A percentile compares a stretch with the other conserved stretches of the same genome.
phyloP scores from a whole-genome alignment of 2,113 vertebrate species.

The Engystomops pustulosus region DNA sequence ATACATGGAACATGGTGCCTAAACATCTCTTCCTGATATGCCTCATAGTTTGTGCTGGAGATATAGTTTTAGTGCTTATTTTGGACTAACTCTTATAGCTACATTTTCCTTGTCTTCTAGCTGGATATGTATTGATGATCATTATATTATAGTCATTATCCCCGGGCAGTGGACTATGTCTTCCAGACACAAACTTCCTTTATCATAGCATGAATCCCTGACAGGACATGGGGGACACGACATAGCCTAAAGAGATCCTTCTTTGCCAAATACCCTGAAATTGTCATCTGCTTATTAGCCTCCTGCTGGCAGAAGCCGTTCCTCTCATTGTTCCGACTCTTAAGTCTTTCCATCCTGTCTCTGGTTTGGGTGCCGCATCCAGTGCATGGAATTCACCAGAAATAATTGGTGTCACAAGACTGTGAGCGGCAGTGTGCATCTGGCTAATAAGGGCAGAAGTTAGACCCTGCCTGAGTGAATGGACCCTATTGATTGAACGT shows the following conservation, averaged over 20 bases:
- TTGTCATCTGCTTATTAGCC: constrained; percentile 69
- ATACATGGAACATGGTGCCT: not conserved
- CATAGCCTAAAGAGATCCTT: constrained; percentile 63
- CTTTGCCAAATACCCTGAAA: constrained; percentile 63
- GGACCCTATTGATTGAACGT: constrained; percentile 63
- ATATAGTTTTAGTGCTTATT: not conserved
- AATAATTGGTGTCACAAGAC: constrained; percentile 63
- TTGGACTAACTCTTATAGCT: no score
- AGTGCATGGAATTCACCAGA: constrained; percentile 51
- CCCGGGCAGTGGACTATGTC: constrained; percentile 61
- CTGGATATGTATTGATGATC: not conserved
- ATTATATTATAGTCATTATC: not conserved
- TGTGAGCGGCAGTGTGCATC: constrained; percentile 63
- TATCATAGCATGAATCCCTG: constrained; percentile 62
- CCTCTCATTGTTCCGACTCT: constrained; percentile 67
- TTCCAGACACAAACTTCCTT: constrained; percentile 59
- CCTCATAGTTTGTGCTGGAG: not conserved
- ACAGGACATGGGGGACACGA: constrained; percentile 63
- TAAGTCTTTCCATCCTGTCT: constrained; percentile 59
- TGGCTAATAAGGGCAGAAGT: constrained; percentile 66
- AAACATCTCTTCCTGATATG: not conserved
- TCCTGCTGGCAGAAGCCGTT: constrained; percentile 65
- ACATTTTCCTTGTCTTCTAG: not conserved
- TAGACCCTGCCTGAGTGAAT: constrained; percentile 62
- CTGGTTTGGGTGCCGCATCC: constrained; percentile 46